Evolutionary conservation across 1,140 invertebrate species (phyloP).

Genomic region (Druon quercuslanigerum): DNA sequence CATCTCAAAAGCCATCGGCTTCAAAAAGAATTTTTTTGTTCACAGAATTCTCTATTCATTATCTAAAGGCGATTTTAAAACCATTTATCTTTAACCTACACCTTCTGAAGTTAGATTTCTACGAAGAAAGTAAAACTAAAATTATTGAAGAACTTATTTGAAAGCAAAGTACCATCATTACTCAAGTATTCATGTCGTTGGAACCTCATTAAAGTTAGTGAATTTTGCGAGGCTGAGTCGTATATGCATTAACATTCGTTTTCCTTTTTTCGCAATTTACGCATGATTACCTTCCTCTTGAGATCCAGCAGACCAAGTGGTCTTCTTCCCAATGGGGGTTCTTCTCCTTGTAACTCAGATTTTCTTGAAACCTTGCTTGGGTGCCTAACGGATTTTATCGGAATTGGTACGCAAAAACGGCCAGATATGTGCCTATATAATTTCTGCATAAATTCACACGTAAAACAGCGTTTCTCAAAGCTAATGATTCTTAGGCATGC

Average conservation of each 20-base stretch:
- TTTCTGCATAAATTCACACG: not conserved
- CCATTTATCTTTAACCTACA: no score
- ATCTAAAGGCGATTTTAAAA: no score
- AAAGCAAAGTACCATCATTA: not conserved
- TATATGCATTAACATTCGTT: constrained; percentile 6
- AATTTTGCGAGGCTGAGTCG: constrained; percentile 11
- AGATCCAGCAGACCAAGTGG: constrained; percentile 5
- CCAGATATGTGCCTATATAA: not conserved
- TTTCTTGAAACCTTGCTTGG: constrained; percentile 19
- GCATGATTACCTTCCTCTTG: constrained; percentile 17
- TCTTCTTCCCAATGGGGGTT: not conserved
- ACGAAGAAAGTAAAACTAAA: constrained; percentile 18
- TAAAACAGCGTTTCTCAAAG: not conserved
- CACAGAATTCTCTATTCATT: no score
- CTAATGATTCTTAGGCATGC: not conserved
- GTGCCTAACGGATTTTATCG: not conserved
- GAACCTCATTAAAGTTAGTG: not conserved
- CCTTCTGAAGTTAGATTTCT: not conserved
- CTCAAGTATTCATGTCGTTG: constrained; percentile 5
- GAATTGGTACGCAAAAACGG: constrained; percentile 18
- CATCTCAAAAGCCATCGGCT: no score
- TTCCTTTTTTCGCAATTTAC: not conserved
- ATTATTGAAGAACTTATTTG: not conserved
- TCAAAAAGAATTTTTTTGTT: no score
- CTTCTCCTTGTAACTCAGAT: not conserved